Percentiles rank a stretch among this genome's conserved stretches.
Evolutionary conservation across 1,140 invertebrate species (phyloP).

Genomic region (Heterodera schachtii): DNA sequence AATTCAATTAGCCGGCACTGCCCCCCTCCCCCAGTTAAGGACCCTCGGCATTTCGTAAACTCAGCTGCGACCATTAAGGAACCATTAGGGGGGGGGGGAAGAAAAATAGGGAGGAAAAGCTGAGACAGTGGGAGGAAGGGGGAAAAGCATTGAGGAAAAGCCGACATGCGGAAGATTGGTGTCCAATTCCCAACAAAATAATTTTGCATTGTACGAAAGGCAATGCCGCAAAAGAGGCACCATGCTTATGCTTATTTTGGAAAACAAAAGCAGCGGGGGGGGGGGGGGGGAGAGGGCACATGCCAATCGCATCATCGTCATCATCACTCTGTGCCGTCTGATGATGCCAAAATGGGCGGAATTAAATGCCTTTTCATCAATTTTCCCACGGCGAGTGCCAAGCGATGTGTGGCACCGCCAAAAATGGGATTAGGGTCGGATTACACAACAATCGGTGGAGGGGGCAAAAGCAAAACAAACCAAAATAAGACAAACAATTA

Average conservation of each 20-base stretch:
- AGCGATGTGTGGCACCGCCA: neutral
- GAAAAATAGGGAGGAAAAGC: too few species aligned
- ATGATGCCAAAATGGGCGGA: too few species aligned
- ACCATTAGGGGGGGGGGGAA: too few species aligned
- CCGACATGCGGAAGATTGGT: neutral
- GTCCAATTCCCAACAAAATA: neutral
- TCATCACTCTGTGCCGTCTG: neutral
- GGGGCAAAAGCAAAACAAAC: neutral
- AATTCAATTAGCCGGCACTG: too few species aligned
- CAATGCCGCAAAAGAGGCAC: neutral
- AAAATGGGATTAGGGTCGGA: neutral
- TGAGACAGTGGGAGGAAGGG: neutral
- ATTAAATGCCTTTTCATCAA: neutral
- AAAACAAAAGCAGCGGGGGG: too few species aligned
- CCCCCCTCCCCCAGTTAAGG: too few species aligned
- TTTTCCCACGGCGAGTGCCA: neutral
- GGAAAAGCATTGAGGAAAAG: neutral
- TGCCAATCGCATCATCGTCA: neutral
- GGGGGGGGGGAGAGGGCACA: neutral
- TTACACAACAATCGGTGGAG: neutral
- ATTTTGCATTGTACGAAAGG: conserved; percentile 6
- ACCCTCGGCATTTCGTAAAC: too few species aligned
- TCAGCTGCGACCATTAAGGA: too few species aligned
- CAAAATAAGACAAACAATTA: too few species aligned
- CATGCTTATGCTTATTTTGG: too few species aligned